phyloP scores from a whole-genome alignment of 2,888 invertebrate species.

The Macrosiphum euphorbiae region DNA sequence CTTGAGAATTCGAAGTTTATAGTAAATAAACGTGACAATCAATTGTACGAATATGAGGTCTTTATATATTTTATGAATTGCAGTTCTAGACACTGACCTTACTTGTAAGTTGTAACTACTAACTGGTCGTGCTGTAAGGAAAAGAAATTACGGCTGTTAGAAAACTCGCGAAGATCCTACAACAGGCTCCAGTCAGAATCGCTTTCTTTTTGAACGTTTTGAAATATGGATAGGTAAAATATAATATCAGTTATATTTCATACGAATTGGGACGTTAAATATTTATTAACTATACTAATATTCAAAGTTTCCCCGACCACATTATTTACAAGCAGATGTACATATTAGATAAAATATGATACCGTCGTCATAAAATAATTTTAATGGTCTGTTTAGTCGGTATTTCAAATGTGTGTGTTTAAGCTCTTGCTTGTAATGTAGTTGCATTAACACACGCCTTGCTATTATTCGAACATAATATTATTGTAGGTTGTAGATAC shows the following conservation, averaged over 20 bases:
- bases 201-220: constrained; percentile 33
- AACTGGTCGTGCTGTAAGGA: neutral
- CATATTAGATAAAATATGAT: neutral
- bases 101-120: neutral
- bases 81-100: constrained; percentile 10
- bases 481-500: neutral
- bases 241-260: neutral
- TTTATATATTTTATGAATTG: neutral
- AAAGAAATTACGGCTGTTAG: constrained; percentile 28
- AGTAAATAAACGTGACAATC: neutral
- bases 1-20: neutral
- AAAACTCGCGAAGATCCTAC: neutral
- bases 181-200: neutral
- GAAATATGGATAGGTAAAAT: neutral
- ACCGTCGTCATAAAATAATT: constrained; percentile 20
- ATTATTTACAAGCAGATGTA: neutral
- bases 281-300: neutral
- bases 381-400: neutral
- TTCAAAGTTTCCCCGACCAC: neutral
- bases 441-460: neutral
- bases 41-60: neutral
- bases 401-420: neutral
- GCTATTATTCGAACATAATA: constrained; percentile 6
- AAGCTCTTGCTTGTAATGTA: neutral
- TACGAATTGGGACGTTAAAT: neutral